phyloP scores from a whole-genome alignment of 1,140 invertebrate species.

The Bombyx mandarina region DNA sequence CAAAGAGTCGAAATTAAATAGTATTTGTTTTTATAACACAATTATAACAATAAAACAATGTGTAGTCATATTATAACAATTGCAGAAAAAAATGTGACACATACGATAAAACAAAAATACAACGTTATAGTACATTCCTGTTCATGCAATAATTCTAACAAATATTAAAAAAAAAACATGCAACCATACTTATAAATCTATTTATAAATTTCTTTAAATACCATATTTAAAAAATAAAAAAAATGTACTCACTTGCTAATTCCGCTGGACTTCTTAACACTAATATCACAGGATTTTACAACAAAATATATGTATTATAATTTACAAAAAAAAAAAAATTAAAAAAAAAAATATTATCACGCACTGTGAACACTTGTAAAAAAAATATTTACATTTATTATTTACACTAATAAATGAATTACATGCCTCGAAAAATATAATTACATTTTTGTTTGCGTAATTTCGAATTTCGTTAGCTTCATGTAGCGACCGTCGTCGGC shows the following conservation, averaged over 20 bases:
- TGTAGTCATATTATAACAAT: not conserved
- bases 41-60: not conserved
- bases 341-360: conserved; percentile 7
- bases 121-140: not conserved
- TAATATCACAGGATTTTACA: conserved; percentile 63
- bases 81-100: not conserved
- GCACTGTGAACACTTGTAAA: conserved; percentile 31
- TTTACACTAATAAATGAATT: conserved; percentile 32
- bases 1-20: not conserved
- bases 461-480: conserved; percentile 5
- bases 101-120: not conserved
- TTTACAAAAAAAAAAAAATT: conserved; percentile 2
- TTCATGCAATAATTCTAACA: conserved; percentile 3
- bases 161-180: conserved; percentile 9
- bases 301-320: conserved; percentile 22
- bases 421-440: conserved; percentile 13
- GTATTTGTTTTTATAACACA: not conserved
- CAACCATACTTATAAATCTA: conserved; percentile 1
- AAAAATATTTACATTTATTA: conserved; percentile 34
- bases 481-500: too few relatives aligned
- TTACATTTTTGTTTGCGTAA: conserved; percentile 32
- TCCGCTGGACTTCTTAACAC: conserved; percentile 28
- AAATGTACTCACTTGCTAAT: conserved; percentile 43
- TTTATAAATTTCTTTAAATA: too few relatives aligned
- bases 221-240: conserved; percentile 13